Conservation (phyloP, 1,140 invertebrate species). For the Oncopeltus fasciatus region DNA sequence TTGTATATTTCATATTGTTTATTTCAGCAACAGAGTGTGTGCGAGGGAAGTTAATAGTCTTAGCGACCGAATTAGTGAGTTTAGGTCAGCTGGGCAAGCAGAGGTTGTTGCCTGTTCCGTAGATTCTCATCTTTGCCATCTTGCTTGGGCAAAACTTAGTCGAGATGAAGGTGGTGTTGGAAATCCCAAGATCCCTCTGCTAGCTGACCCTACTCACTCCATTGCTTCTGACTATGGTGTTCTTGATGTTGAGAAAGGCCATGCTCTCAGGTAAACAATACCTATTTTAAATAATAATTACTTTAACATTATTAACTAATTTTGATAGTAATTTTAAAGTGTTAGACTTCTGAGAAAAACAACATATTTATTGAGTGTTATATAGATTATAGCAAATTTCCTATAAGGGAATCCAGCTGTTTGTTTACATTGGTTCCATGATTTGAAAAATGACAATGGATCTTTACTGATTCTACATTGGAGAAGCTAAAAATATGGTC, state of each 20-base stretch:
- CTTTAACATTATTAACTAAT: no score
- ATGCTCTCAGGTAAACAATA: conserved; percentile 79
- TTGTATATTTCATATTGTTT: no score
- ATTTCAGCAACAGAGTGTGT: conserved; percentile 65
- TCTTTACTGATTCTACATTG: no score
- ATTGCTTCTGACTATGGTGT: conserved; percentile 87
- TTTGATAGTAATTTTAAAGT: no score
- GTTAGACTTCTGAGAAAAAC: neutral
- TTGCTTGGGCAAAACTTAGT: conserved; percentile 90
- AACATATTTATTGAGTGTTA: neutral
- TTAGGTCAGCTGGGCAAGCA: conserved; percentile 66
- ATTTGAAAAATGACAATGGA: no score
- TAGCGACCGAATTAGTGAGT: conserved; percentile 72
- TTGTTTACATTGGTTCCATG: no score
- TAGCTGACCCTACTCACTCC: conserved; percentile 81
- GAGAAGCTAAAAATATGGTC: no score
- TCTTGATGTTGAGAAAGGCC: conserved; percentile 78
- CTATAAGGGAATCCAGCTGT: no score
- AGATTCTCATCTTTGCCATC: conserved; percentile 79
- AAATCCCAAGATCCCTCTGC: conserved; percentile 87
- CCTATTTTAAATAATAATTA: no score
- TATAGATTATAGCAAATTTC: no score
- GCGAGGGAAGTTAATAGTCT: conserved; percentile 90
- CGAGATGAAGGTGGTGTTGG: conserved; percentile 91
- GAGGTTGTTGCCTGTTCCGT: conserved; percentile 76